These are phyloP conservation scores for Amphimallon solstitiale DNA, from an alignment of 2,888 invertebrate species.

Conservation along the genomic window DNA sequence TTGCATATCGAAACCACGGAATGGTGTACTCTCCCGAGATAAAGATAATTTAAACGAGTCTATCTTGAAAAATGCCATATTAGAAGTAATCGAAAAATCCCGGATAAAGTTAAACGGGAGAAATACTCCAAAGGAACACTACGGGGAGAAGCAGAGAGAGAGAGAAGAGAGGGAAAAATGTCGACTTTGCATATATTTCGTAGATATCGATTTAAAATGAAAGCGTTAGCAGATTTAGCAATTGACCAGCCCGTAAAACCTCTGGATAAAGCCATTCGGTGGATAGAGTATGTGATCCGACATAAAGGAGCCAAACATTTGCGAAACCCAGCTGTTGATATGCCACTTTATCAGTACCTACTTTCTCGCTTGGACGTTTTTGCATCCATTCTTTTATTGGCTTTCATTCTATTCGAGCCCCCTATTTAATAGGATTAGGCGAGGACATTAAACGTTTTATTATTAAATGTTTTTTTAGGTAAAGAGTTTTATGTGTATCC, in stretches of 20 bases:
- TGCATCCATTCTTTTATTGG: constrained; percentile 23
- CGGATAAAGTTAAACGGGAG: constrained; percentile 47
- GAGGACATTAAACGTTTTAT: neutral
- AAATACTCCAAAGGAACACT: no score
- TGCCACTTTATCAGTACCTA: constrained; percentile 44
- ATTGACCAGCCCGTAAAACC: constrained; percentile 43
- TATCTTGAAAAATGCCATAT: constrained; percentile 48
- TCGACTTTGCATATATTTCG: constrained; percentile 39
- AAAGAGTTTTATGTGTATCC: no score
- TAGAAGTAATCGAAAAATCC: constrained; percentile 48
- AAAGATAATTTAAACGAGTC: constrained; percentile 47
- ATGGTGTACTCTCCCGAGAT: constrained; percentile 22
- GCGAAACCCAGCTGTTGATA: constrained; percentile 44
- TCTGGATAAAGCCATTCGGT: constrained; percentile 44
- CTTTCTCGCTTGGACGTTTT: constrained; percentile 19
- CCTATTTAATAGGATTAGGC: neutral
- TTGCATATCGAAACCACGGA: constrained; percentile 19
- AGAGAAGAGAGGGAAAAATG: constrained; percentile 13
- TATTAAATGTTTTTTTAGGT: no score
- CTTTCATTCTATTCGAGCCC: constrained; percentile 25
- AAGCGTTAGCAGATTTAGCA: constrained; percentile 39
- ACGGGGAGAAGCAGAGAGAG: no score
- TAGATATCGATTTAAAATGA: constrained; percentile 40
- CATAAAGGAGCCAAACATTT: constrained; percentile 45
- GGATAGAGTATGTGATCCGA: constrained; percentile 45